Conservation (phyloP, 2,888 invertebrate genomes). For the Eilema caniola region DNA sequence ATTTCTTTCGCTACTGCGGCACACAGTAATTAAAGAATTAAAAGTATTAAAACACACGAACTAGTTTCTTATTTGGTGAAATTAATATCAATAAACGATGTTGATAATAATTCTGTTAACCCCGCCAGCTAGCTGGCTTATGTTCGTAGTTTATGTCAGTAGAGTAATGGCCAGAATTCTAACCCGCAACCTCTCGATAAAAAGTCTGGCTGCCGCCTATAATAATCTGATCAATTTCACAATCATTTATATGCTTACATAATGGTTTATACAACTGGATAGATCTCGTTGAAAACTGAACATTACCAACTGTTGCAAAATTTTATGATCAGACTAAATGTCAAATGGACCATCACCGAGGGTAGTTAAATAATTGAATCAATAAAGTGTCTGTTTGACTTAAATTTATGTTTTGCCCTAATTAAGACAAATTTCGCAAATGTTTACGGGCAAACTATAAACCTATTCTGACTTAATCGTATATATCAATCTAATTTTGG, state of each 20-base stretch:
- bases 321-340: constrained; percentile 27
- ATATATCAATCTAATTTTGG: not conserved
- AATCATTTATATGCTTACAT: constrained; percentile 5
- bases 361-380: constrained; percentile 9
- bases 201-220: not conserved
- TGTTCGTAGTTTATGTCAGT: no score
- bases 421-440: constrained; percentile 11
- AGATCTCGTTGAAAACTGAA: constrained; percentile 16
- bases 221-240: not conserved
- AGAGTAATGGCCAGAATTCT: no score
- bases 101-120: no score
- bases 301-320: constrained; percentile 26
- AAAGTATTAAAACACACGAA: no score
- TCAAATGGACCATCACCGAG: constrained; percentile 21
- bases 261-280: not conserved
- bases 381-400: constrained; percentile 16
- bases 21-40: no score
- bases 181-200: no score
- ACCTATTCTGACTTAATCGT: constrained; percentile 2
- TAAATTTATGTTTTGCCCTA: constrained; percentile 13
- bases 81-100: no score
- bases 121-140: no score
- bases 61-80: no score
- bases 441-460: not conserved
- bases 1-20: no score